Evolutionary conservation across 2,113 vertebrate genomes (phyloP).

Genomic region (Nibea coibor): DNA sequence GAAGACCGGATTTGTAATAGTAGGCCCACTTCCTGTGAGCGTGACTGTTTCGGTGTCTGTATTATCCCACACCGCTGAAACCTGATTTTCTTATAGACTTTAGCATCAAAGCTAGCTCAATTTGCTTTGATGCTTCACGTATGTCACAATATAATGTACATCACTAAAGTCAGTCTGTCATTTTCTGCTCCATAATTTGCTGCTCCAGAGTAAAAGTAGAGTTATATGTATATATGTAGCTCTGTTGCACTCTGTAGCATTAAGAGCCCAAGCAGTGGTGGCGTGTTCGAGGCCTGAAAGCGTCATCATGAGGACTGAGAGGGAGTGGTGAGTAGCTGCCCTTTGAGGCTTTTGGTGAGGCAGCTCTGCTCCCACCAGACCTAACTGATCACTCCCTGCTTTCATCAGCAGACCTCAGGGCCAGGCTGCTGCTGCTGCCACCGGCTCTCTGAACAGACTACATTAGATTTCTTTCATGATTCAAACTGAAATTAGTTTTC

Average conservation of each 20-base stretch:
- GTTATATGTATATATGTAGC: too few relatives aligned
- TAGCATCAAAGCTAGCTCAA: neutral
- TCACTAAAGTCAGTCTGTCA: conserved; percentile 4
- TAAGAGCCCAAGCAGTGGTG: neutral
- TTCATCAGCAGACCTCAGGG: conserved; percentile 35
- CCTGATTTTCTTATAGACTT: neutral
- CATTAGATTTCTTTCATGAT: conserved; percentile 33
- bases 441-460: neutral
- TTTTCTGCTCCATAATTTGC: conserved; percentile 32
- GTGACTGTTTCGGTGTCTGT: neutral
- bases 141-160: too few relatives aligned
- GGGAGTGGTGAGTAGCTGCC: conserved; percentile 18
- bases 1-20: too few relatives aligned
- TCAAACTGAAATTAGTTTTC: conserved; percentile 21
- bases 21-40: too few relatives aligned
- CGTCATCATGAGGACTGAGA: conserved; percentile 30
- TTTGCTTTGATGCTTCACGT: neutral
- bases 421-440: neutral
- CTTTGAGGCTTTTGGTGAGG: conserved; percentile 31
- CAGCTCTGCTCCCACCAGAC: conserved; percentile 23
- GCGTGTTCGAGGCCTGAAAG: neutral
- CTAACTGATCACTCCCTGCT: conserved; percentile 7
- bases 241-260: neutral
- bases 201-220: neutral
- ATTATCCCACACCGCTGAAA: neutral